phyloP scores from a whole-genome alignment of 23 tunicate species.

The Ascidia mentula region DNA sequence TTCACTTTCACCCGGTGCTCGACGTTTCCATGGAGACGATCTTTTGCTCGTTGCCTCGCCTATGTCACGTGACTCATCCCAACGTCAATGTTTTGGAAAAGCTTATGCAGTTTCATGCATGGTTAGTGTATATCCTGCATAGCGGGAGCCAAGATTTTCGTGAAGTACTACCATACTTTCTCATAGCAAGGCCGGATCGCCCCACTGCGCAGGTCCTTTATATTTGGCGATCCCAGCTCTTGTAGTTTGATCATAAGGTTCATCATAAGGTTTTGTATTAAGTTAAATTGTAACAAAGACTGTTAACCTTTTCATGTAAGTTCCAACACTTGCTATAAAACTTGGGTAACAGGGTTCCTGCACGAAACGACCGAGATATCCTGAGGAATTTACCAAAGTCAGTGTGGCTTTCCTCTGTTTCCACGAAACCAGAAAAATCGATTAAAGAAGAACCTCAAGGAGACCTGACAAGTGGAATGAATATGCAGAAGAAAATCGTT shows the following conservation, averaged over 20 bases:
- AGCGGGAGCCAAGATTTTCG: too few relatives aligned
- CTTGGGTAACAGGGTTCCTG: conserved; percentile 36
- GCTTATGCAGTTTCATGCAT: neutral
- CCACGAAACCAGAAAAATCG: neutral
- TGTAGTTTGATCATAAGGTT: neutral
- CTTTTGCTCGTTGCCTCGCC: conserved; percentile 46
- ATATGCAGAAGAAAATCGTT: conserved; percentile 37
- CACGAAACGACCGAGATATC: neutral
- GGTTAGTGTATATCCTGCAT: neutral
- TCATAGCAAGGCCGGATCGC: too few relatives aligned
- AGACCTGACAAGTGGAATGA: neutral
- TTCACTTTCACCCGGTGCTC: conserved; percentile 57
- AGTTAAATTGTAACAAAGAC: too few relatives aligned
- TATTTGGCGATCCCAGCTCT: neutral
- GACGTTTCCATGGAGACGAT: conserved; percentile 66
- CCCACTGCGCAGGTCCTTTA: neutral
- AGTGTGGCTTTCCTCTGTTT: conserved; percentile 6
- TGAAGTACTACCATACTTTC: too few relatives aligned
- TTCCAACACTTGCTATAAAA: too few relatives aligned
- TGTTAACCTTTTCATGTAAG: too few relatives aligned
- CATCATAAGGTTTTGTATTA: too few relatives aligned
- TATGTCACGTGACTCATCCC: conserved; percentile 33
- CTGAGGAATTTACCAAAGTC: conserved; percentile 12
- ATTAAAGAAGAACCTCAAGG: neutral
- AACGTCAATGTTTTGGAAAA: neutral